Evolutionary conservation across 2,797 vertebrate genomes (phyloP).

Genomic region (Melanotaenia parkinsoni): DNA sequence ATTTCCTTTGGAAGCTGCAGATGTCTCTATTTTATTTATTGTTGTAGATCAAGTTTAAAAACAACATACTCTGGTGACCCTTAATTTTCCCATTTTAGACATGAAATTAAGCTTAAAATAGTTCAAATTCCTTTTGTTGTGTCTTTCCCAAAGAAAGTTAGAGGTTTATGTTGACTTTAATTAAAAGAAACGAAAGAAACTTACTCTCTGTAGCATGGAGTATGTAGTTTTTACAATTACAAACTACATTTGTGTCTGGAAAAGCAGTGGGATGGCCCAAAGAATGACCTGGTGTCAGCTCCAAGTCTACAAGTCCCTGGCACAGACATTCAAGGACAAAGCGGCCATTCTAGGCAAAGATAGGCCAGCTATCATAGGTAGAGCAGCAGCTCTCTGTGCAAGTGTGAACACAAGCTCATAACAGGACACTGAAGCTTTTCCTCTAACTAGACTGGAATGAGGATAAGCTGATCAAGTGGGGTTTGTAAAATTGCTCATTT

Average conservation of each 20-base stretch:
- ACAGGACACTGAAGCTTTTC: constrained; percentile 10
- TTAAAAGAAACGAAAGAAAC: constrained; percentile 25
- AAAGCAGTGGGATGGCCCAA: constrained; percentile 47
- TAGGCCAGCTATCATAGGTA: constrained; percentile 54
- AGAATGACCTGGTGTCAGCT: constrained; percentile 66
- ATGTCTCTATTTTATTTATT: constrained; percentile 49
- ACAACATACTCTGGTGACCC: constrained; percentile 29
- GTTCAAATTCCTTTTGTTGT: neutral
- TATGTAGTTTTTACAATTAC: constrained; percentile 49
- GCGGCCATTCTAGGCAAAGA: constrained; percentile 42
- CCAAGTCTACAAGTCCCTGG: constrained; percentile 62
- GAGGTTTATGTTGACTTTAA: constrained; percentile 9
- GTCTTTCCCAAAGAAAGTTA: neutral
- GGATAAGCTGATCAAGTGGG: constrained; percentile 19
- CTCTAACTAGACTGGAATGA: constrained; percentile 11
- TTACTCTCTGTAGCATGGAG: constrained; percentile 22
- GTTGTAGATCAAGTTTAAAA: constrained; percentile 46
- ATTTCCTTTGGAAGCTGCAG: constrained; percentile 44
- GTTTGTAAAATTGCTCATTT: constrained; percentile 12
- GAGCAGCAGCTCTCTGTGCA: constrained; percentile 32
- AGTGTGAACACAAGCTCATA: constrained; percentile 37
- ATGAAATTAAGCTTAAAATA: constrained; percentile 7
- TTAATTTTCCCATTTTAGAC: constrained; percentile 35
- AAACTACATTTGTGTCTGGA: constrained; percentile 39
- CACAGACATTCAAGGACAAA: constrained; percentile 63